These are phyloP conservation scores for Gila orcuttii DNA, from an alignment of 2,113 vertebrate species.

Conservation along the genomic window DNA sequence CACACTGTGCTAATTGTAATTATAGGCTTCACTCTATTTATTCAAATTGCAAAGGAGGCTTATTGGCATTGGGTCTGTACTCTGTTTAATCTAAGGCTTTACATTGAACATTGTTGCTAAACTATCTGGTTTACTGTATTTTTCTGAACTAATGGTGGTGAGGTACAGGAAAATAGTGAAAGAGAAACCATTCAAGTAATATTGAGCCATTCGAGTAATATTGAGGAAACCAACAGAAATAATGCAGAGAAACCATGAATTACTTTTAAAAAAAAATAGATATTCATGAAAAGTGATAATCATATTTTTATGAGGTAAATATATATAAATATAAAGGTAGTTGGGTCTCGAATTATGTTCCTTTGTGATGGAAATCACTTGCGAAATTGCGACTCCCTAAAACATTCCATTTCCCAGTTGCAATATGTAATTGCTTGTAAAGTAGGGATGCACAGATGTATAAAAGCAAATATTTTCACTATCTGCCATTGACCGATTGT, in stretches of 20 bases:
- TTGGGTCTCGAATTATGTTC: neutral
- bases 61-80: slow-evolving; percentile 74
- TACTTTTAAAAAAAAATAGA: neutral
- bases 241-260: neutral
- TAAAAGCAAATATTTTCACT: no score
- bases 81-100: slow-evolving; percentile 75
- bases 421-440: neutral
- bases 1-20: slow-evolving; percentile 84
- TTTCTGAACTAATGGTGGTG: neutral
- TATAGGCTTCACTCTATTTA: slow-evolving; percentile 79
- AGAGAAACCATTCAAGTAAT: neutral
- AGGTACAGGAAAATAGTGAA: slow-evolving; percentile 2
- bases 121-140: slow-evolving; percentile 27
- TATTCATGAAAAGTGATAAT: neutral
- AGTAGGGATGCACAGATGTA: no score
- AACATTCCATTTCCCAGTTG: neutral
- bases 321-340: neutral
- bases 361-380: neutral
- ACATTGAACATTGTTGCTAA: slow-evolving; percentile 46
- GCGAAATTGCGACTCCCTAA: neutral
- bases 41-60: slow-evolving; percentile 80
- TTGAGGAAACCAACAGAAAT: neutral
- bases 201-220: neutral
- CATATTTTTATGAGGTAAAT: neutral
- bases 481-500: no score